Evolutionary conservation across 2,888 invertebrate species (phyloP), one percentile per base, ranked within the genome.

Genomic region (Dryococelus australis): DNA sequence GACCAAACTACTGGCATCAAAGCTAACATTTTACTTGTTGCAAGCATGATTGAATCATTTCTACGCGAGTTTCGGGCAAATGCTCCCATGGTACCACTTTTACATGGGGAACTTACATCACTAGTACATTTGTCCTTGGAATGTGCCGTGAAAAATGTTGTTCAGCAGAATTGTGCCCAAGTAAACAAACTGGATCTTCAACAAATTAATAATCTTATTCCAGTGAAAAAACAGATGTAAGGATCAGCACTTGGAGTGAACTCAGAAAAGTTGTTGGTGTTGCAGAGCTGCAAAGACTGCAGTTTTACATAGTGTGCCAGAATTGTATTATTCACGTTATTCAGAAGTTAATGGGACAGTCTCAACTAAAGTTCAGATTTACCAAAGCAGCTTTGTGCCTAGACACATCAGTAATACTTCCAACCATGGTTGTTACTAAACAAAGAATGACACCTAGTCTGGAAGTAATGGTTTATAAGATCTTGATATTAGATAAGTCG

Each of bases 81-180:
- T 65, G 20, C 65, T 65, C 65, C 65, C n/a, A 65, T 65, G 65
- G 65, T 65, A n/a, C 24, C n/a, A 65, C 16, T 65, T 65, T 65
- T 65, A 65, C 65, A 65, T 65, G 65, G n/a, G n/a, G 65, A 65
- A n/a, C 65, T 65, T 65, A 65, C 65, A 24, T 65, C 65, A 65
- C n/a, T 65, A 65, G 65, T 65, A 65, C 65, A 24, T 65, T 65
- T 20, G 0, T 16, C 24, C n/a, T 65, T 65, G n/a, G 6, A n/a
- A 24, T 8, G 65, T 65, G 65, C 24, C 2, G 65, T 65, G n/a
- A 65, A 65, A 65, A 65, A 65, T 24, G n/a, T 12, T 24, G 65
- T n/a, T 65, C 8, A 12, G 8, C 65, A 65, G n/a, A n/a, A 20
- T 65, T 24, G 24, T 65, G n/a, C 0, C 0, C 16, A 8, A n/a